Percentiles rank a stretch among this genome's conserved stretches.
These are phyloP conservation scores for Neoitamus cyanurus DNA, from an alignment of 2,888 invertebrate genomes.

Conservation along the genomic window DNA sequence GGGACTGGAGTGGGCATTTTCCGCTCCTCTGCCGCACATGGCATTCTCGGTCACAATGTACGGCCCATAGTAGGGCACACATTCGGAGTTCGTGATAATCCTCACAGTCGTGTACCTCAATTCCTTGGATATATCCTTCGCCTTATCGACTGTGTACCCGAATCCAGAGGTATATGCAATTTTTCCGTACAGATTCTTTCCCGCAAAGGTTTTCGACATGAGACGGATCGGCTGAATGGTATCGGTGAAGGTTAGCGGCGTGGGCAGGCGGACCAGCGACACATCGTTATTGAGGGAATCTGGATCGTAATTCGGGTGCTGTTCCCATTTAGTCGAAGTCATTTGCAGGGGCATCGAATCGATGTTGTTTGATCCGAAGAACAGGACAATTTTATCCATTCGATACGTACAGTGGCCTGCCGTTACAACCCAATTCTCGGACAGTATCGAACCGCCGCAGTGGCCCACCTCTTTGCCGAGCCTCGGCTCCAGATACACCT, in stretches of 20 bases:
- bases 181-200: conserved; percentile 58
- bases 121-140: conserved; percentile 36
- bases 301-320: conserved; percentile 49
- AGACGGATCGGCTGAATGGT: conserved; percentile 59
- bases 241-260: conserved; percentile 55
- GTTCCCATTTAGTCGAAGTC: conserved; percentile 39
- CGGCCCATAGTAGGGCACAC: conserved; percentile 48
- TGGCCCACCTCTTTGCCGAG: not conserved
- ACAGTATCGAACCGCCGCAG: conserved; percentile 51
- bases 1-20: conserved; percentile 45
- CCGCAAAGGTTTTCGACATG: conserved; percentile 56
- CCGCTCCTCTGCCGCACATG: conserved; percentile 52
- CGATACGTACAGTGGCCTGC: conserved; percentile 50
- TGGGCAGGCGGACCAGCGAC: conserved; percentile 47
- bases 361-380: conserved; percentile 48
- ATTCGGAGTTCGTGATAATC: conserved; percentile 51
- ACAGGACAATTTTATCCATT: conserved; percentile 41
- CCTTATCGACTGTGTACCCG: conserved; percentile 61
- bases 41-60: conserved; percentile 49
- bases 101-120: conserved; percentile 46
- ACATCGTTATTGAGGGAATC: conserved; percentile 49
- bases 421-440: conserved; percentile 49
- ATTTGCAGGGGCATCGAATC: conserved; percentile 40
- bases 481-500: conserved; percentile 38
- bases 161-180: conserved; percentile 62